These are phyloP conservation scores for Champsocephalus gunnari DNA, from an alignment of 2,797 vertebrate genomes.

Conservation along the genomic window DNA sequence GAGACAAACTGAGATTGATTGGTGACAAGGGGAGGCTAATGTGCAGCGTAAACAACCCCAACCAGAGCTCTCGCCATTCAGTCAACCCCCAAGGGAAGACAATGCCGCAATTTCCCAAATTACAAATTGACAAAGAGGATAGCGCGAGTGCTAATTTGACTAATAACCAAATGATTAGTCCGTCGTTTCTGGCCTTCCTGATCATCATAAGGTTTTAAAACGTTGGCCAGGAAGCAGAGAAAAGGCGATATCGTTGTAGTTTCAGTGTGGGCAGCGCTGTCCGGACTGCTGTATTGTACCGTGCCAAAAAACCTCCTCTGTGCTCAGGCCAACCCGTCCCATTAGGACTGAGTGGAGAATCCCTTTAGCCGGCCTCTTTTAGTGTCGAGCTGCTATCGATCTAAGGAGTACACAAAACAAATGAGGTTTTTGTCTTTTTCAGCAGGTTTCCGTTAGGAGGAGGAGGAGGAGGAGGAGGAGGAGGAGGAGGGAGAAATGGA, in stretches of 20 bases:
- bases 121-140: constrained; percentile 77
- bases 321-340: constrained; percentile 23
- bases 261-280: constrained; percentile 1
- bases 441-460: constrained; percentile 51
- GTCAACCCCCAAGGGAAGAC: constrained; percentile 67
- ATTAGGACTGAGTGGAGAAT: constrained; percentile 51
- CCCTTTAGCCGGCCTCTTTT: constrained; percentile 55
- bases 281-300: neutral
- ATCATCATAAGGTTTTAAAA: constrained; percentile 42
- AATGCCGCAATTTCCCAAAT: constrained; percentile 78
- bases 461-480: neutral
- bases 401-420: constrained; percentile 61
- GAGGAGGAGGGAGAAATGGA: constrained; percentile 27
- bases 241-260: constrained; percentile 35
- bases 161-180: constrained; percentile 58
- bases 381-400: constrained; percentile 68
- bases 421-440: constrained; percentile 71
- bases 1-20: constrained; percentile 70
- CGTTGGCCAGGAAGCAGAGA: constrained; percentile 21
- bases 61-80: constrained; percentile 48
- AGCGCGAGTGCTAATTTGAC: constrained; percentile 66
- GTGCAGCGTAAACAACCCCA: constrained; percentile 76
- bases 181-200: constrained; percentile 38
- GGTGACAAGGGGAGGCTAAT: constrained; percentile 57
- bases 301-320: constrained; percentile 17